These are phyloP conservation scores for Xestoiulus laeticollis DNA, from an alignment of 2,888 invertebrate species.

Conservation along the genomic window DNA sequence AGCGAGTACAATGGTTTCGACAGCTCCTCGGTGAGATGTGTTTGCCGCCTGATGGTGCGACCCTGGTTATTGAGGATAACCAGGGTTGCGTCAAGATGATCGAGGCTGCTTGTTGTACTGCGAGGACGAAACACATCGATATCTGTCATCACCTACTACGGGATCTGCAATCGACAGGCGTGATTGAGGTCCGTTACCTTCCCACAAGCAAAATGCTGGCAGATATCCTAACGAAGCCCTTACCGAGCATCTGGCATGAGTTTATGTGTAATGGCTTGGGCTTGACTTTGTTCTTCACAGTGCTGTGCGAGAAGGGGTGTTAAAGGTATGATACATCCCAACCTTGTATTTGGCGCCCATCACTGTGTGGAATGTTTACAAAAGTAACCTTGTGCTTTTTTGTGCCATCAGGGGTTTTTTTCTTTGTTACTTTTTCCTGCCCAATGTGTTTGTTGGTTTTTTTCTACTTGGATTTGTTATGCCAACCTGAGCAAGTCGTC, in stretches of 20 bases:
- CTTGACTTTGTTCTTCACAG: too few species aligned
- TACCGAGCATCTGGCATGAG: background rate
- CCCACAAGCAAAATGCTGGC: background rate
- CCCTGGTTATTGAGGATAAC: background rate
- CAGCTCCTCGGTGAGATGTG: background rate
- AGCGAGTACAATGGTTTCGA: constrained; percentile 58
- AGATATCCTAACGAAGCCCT: background rate
- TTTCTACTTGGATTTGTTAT: too few species aligned
- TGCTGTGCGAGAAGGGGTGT: too few species aligned
- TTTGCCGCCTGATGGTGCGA: background rate
- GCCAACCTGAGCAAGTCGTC: too few species aligned
- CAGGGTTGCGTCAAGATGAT: background rate
- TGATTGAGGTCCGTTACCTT: background rate
- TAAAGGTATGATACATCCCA: too few species aligned
- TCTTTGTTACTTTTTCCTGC: too few species aligned
- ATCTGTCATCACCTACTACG: background rate
- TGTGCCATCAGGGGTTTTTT: too few species aligned
- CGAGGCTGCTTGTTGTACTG: background rate
- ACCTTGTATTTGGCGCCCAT: too few species aligned
- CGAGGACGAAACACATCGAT: background rate
- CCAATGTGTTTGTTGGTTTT: too few species aligned
- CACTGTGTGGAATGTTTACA: too few species aligned
- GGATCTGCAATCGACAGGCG: background rate
- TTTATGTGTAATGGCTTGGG: background rate
- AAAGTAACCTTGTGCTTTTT: too few species aligned